phyloP scores from a whole-genome alignment of 1,140 invertebrate species.

The Drosophila santomea region DNA sequence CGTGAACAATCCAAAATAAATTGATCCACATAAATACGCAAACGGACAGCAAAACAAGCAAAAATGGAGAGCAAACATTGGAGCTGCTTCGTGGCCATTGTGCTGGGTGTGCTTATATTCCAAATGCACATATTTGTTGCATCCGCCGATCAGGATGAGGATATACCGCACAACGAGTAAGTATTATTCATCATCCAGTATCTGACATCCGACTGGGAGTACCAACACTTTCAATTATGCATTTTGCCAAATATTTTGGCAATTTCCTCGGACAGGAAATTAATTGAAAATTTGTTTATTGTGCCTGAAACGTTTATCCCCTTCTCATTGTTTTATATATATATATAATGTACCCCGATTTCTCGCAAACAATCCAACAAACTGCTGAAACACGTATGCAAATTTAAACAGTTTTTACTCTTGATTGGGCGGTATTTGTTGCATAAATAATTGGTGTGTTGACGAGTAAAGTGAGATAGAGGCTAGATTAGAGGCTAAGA shows the following conservation, averaged over 20 bases:
- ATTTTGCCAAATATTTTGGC: conserved; percentile 41
- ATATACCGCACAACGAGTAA: conserved; percentile 94
- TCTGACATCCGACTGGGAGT: conserved; percentile 13
- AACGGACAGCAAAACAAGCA: conserved; percentile 14
- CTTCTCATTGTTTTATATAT: neutral
- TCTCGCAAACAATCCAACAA: conserved; percentile 17
- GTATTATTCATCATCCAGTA: conserved; percentile 72
- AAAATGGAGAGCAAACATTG: conserved; percentile 75
- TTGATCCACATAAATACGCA: conserved; percentile 35
- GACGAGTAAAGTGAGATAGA: too few relatives aligned
- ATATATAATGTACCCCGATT: conserved; percentile 23
- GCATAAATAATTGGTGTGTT: neutral
- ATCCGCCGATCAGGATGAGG: conserved; percentile 90
- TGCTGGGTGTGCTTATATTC: conserved; percentile 74
- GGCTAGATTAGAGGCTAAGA: neutral
- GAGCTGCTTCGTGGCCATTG: conserved; percentile 68
- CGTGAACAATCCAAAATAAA: conserved; percentile 37
- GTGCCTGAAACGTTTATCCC: neutral
- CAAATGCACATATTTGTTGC: conserved; percentile 76
- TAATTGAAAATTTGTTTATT: conserved; percentile 74
- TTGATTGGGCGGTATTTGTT: neutral
- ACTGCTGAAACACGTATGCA: conserved; percentile 22
- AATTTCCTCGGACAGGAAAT: conserved; percentile 67
- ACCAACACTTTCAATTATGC: conserved; percentile 56
- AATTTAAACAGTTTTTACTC: conserved; percentile 19